phyloP scores from a whole-genome alignment of 2,888 invertebrate genomes.

The Campoplex nolae region DNA sequence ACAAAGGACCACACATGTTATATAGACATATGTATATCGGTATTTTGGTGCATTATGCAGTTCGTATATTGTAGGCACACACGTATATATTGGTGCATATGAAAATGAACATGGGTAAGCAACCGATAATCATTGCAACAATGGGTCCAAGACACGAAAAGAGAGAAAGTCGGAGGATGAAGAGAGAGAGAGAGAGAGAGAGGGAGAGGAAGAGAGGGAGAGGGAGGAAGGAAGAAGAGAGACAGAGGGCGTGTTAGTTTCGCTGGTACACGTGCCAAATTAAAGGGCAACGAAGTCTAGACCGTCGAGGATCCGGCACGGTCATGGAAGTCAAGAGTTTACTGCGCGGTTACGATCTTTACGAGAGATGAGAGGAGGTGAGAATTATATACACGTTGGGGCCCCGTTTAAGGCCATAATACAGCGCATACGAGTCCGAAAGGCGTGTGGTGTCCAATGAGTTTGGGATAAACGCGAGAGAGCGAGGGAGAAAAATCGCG shows the following conservation, averaged over 20 bases:
- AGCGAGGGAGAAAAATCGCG: slow-evolving; percentile 62
- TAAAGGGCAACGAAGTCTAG: slow-evolving; percentile 77
- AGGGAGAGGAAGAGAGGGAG: slow-evolving; percentile 4
- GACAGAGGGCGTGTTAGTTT: slow-evolving; percentile 31
- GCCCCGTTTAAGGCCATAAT: slow-evolving; percentile 70
- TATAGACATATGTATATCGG: slow-evolving; percentile 18
- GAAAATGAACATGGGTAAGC: slow-evolving; percentile 64
- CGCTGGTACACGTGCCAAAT: slow-evolving; percentile 80
- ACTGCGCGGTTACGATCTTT: slow-evolving; percentile 40
- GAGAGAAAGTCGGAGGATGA: slow-evolving; percentile 13
- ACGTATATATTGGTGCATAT: neutral
- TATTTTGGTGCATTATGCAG: slow-evolving; percentile 63
- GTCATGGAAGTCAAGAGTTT: slow-evolving; percentile 58
- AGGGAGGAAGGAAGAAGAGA: neutral
- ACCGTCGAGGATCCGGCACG: slow-evolving; percentile 55
- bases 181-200: slow-evolving; percentile 16
- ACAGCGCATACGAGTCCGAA: slow-evolving; percentile 49
- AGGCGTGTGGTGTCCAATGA: slow-evolving; percentile 73
- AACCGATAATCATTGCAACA: slow-evolving; percentile 81
- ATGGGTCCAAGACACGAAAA: slow-evolving; percentile 73
- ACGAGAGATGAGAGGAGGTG: slow-evolving; percentile 50
- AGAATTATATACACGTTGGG: slow-evolving; percentile 69
- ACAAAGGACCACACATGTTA: slow-evolving; percentile 45
- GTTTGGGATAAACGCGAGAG: slow-evolving; percentile 64
- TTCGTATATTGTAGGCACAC: neutral